These are phyloP conservation scores for Ditylenchus dipsaci DNA, from an alignment of 1,140 invertebrate species.

Conservation along the genomic window DNA sequence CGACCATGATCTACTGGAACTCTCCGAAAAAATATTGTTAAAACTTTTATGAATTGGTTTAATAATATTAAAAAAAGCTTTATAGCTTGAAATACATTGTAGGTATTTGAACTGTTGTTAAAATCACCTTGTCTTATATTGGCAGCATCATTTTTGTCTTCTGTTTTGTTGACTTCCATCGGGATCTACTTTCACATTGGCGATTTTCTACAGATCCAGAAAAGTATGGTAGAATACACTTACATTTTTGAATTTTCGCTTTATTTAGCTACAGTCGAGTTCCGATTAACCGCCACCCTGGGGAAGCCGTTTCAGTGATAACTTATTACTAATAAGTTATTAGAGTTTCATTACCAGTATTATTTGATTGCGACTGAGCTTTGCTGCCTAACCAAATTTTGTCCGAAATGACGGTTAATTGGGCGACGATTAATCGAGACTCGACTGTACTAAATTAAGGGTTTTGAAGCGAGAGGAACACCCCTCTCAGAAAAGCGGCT, in stretches of 20 bases:
- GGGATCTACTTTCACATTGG: constrained; percentile 1
- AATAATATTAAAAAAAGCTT: no score
- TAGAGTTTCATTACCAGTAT: neutral
- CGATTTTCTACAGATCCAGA: constrained; percentile 10
- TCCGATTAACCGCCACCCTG: no score
- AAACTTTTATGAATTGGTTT: no score
- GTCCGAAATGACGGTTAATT: neutral
- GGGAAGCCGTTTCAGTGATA: no score
- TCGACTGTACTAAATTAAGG: constrained; percentile 11
- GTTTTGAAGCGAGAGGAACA: constrained; percentile 48
- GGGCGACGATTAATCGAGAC: neutral
- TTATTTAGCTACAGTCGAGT: no score
- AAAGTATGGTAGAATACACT: neutral
- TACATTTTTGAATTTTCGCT: neutral
- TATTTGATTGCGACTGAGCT: neutral
- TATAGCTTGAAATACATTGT: no score
- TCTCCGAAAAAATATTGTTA: no score
- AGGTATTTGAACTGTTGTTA: no score
- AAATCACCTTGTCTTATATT: no score
- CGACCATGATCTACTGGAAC: no score
- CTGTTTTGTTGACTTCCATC: no score
- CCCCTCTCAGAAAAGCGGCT: constrained; percentile 28
- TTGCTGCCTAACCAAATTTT: neutral
- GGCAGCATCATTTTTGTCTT: no score
- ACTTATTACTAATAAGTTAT: neutral